A percentile compares a stretch with the other conserved stretches of the same genome.
Evolutionary conservation across 2,113 vertebrate genomes (phyloP).

Genomic region (Rissa tridactyla): DNA sequence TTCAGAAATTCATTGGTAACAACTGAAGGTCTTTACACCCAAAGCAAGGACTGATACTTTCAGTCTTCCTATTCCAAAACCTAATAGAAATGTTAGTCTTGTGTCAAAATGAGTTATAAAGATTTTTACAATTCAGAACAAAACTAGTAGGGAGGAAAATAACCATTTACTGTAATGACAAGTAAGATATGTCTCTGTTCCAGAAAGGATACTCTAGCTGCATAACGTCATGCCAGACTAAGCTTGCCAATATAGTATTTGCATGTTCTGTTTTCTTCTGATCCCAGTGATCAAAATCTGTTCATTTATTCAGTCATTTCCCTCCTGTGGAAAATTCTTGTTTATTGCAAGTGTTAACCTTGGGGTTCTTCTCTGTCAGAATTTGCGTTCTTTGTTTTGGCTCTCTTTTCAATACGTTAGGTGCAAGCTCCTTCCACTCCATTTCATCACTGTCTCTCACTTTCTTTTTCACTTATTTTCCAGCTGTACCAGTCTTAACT

Average conservation of each 20-base stretch:
- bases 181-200: background rate
- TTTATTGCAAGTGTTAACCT: background rate
- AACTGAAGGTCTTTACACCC: background rate
- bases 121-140: background rate
- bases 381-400: background rate
- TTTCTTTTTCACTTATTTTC: background rate
- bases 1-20: background rate
- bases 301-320: background rate
- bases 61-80: background rate
- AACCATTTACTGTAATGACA: background rate
- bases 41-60: background rate
- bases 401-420: background rate
- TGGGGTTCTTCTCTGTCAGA: background rate
- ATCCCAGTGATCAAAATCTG: background rate
- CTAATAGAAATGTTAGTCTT: background rate
- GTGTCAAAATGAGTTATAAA: background rate
- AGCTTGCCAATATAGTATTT: background rate
- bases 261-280: background rate
- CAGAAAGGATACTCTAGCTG: background rate
- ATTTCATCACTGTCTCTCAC: background rate
- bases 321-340: background rate
- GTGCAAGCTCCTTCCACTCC: background rate
- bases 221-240: background rate
- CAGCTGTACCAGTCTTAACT: background rate
- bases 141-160: background rate